phyloP scores from a whole-genome alignment of 2,797 vertebrate genomes.

The Pipistrellus pygmaeus region DNA sequence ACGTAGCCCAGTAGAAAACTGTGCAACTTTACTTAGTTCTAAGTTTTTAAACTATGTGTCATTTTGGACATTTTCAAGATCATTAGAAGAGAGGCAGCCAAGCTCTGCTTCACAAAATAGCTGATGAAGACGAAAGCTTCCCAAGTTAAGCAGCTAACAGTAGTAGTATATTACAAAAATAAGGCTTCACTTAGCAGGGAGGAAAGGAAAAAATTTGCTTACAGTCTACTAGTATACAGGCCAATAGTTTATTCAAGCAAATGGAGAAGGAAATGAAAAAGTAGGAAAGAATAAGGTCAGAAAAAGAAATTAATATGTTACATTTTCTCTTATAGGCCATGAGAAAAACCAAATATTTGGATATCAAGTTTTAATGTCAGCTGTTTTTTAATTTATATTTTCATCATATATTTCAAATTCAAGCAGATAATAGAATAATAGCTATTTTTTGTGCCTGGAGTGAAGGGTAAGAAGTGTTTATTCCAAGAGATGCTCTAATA shows the following conservation, averaged over 20 bases:
- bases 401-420: conserved; percentile 28
- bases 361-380: background rate
- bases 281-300: conserved; percentile 21
- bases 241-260: conserved; percentile 41
- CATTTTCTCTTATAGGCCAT: background rate
- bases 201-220: background rate
- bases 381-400: conserved; percentile 15
- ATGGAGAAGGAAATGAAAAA: conserved; percentile 52
- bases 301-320: conserved; percentile 25
- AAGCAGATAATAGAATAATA: background rate
- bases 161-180: background rate
- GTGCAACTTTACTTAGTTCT: conserved; percentile 33
- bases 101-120: conserved; percentile 1
- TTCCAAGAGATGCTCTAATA: conserved; percentile 1
- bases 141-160: conserved; percentile 18
- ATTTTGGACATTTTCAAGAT: conserved; percentile 59
- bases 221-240: background rate
- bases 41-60: conserved; percentile 26
- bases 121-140: background rate
- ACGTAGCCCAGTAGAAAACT: conserved; percentile 50
- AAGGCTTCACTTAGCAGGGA: background rate
- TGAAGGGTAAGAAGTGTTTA: conserved; percentile 25
- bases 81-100: conserved; percentile 1
- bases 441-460: background rate
- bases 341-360: conserved; percentile 35